Evolutionary conservation across 2,797 vertebrate genomes (phyloP), one percentile per base, ranked within the genome.

Genomic region (Nyctalus aviator): DNA sequence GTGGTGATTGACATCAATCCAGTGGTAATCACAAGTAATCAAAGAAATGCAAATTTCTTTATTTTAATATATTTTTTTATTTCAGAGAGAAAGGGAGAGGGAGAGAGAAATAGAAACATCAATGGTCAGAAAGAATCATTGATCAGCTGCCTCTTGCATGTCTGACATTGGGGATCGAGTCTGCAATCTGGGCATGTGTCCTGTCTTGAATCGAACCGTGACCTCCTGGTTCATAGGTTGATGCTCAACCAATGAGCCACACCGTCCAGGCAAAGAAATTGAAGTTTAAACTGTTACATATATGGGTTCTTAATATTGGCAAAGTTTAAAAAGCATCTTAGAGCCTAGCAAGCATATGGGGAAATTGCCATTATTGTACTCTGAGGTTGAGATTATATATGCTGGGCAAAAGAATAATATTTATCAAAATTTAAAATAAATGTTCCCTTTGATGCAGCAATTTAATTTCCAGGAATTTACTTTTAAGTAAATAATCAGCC

Each of bases 41-140:
- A 57, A 88, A 88, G 27, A 94, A 92, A 55, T n/a, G 20, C 3
- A 90, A 86, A 84, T 53, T 69, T 62, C 14, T 62, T 59, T 59
- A 62, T 14, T 62, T 62, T 62, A 30, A 62, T 62, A 62, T 30
- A 62, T 62, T 59, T 59, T 62, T 62, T 62, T 5, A 62, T 62
- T 6, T 62, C 27, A 62, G 2, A 62, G 59, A 30, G 27, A 62
- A 62, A 62, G 59, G 27, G 2, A 59, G 57, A 59, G 55, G 23
- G 55, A 59, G 11, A 59, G 59, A 62, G 27, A 62, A 62, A 62
- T 62, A 62, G 59, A 62, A 14, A 62, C 13, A 62, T 62, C 27
- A 62, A 62, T 62, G 59, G 30, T 62, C 27, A 62, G 59, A 62
- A 6, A 62, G 59, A 62, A 62, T 62, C 21, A 30, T 62, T 30